Percentiles rank a stretch among this genome's conserved stretches.
Conservation (phyloP, 2,888 invertebrate genomes). For the Brachypalpus laphriformis region DNA sequence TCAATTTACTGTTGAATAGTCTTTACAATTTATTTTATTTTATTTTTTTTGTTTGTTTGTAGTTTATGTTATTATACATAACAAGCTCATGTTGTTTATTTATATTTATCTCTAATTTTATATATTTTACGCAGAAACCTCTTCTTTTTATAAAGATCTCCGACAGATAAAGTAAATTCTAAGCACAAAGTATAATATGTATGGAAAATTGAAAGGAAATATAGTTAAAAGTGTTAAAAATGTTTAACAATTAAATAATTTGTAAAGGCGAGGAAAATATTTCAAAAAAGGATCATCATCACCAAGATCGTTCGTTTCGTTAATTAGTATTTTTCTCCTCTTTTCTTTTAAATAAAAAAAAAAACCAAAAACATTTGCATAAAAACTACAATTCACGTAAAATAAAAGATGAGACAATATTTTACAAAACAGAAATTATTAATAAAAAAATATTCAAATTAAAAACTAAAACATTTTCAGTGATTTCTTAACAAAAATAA, state of each 20-base stretch:
- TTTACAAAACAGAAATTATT: slow-evolving; percentile 25
- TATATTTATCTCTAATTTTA: background rate
- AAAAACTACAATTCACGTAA: background rate
- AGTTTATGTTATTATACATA: slow-evolving; percentile 46
- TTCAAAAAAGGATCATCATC: slow-evolving; percentile 18
- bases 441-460: background rate
- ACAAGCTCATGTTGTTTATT: too few relatives aligned
- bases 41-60: background rate
- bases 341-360: background rate
- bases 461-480: slow-evolving; percentile 5
- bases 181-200: background rate
- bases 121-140: background rate
- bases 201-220: background rate
- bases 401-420: background rate
- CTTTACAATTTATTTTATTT: slow-evolving; percentile 23
- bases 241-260: slow-evolving; percentile 3
- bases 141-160: background rate
- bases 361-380: background rate
- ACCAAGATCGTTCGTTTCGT: slow-evolving; percentile 36
- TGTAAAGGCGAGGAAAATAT: slow-evolving; percentile 29
- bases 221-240: background rate
- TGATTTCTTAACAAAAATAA: background rate
- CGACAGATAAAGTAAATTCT: background rate
- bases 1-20: slow-evolving; percentile 28
- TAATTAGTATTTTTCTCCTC: background rate